These are phyloP conservation scores for Scleropages formosus DNA, from an alignment of 2,797 vertebrate genomes.

Conservation along the genomic window DNA sequence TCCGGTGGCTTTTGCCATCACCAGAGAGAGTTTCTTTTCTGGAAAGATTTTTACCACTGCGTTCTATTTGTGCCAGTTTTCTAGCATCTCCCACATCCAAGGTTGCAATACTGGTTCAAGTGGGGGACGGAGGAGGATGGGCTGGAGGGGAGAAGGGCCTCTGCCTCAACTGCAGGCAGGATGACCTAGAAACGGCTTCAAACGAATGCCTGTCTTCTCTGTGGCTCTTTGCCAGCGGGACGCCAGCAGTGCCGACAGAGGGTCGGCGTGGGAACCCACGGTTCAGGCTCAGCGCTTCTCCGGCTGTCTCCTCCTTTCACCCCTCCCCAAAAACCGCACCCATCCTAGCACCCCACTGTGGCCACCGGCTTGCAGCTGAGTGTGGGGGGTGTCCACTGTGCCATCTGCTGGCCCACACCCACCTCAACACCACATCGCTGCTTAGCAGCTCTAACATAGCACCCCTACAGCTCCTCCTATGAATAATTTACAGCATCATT, in stretches of 20 bases:
- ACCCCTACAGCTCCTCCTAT: not conserved
- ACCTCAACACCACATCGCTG: conserved; percentile 38
- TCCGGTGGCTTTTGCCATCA: too few species aligned
- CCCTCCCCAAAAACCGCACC: conserved; percentile 35
- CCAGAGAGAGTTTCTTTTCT: too few species aligned
- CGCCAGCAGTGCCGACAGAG: not conserved
- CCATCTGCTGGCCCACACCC: conserved; percentile 49
- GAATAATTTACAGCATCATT: conserved; percentile 21
- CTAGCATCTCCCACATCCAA: too few species aligned
- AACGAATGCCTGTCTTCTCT: not conserved
- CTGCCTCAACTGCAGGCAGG: too few species aligned
- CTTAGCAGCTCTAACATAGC: conserved; percentile 35
- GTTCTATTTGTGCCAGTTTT: too few species aligned
- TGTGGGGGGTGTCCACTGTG: not conserved
- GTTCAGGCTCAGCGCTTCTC: not conserved
- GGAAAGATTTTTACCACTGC: too few species aligned
- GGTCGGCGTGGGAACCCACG: not conserved
- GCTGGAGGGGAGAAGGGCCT: not conserved
- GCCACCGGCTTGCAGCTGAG: not conserved
- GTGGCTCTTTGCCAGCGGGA: not conserved
- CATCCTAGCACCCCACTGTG: not conserved
- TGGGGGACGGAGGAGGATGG: not conserved
- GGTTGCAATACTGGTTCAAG: not conserved
- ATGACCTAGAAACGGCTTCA: conserved; percentile 15
- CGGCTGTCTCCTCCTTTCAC: not conserved